Evolutionary conservation across 2,888 invertebrate genomes (phyloP), one percentile per base, ranked within the genome.

Genomic region (Mongoloraphidia duomilia): DNA sequence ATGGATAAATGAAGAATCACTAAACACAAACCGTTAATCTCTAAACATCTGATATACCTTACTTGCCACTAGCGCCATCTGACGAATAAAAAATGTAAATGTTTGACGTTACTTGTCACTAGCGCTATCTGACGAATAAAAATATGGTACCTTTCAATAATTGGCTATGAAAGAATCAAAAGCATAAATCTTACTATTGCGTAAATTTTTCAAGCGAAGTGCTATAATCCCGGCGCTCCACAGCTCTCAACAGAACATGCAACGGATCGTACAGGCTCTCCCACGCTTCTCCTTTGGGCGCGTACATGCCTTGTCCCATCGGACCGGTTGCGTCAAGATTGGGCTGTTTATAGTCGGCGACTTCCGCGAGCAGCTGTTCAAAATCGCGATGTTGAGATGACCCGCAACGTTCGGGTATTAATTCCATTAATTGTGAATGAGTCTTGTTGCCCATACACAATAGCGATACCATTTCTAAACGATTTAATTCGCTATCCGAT

Each of bases 381-480:
- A 93, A 92, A 69, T 91, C 90, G 60, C 85, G 78, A 43, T 86
- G 87, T 65, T 88, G 88, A 14, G 87, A 84, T 59, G 86, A 89
- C n/a, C 93, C 93, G 55, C 92, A 93, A 17, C 92, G 76, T 70
- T 96, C 96, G 0, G 96, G 96, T 88, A 97, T 91, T 50, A 90
- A 72, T 67, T 96, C 96, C 68, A 92, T 81, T 43, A 97, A 73
- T 64, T 95, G 94, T 55, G 92, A 93, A 71, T 96, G 95, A 0
- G 95, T 95, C 67, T 92, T 90, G 68, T 96, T 94, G 36, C 86
- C 84, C 65, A 94, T 93, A 57, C 94, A 92, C 44, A 97, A 71
- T 45, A 95, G 71, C 1, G 94, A 90, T 52, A 92, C 87, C 76
- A 97, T 92, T 72, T 97, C 96, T 54, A 92, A 72, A 37, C 89